phyloP scores from a whole-genome alignment of 2,797 vertebrate species.

The Chanos chanos region DNA sequence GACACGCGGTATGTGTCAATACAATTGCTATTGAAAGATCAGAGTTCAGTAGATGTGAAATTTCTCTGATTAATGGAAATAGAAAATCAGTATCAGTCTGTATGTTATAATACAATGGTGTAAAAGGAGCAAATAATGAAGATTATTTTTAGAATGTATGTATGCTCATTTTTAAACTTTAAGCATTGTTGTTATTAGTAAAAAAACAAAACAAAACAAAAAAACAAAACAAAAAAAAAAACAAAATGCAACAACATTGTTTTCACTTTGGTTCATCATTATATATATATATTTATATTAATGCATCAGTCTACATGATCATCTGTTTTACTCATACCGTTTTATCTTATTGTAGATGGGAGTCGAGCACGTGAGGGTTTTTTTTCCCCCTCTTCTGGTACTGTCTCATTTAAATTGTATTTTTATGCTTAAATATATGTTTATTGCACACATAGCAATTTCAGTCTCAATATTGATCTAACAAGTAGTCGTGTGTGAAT shows the following conservation, averaged over 20 bases:
- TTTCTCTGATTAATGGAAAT: no score
- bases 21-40: no score
- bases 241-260: no score
- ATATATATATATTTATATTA: neutral
- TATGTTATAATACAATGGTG: no score
- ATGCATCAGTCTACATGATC: neutral
- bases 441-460: slow-evolving; percentile 21
- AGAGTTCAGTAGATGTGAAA: no score
- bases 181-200: slow-evolving; percentile 14
- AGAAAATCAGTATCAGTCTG: no score
- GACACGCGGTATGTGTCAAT: no score
- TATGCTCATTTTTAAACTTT: slow-evolving; percentile 4
- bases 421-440: slow-evolving; percentile 29
- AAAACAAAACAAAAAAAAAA: no score
- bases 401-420: slow-evolving; percentile 31
- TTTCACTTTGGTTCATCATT: neutral
- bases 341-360: slow-evolving; percentile 22
- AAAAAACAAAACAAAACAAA: slow-evolving; percentile 1
- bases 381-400: slow-evolving; percentile 28
- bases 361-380: slow-evolving; percentile 27
- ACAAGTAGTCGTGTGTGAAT: slow-evolving; percentile 26
- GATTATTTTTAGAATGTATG: slow-evolving; percentile 8
- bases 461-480: slow-evolving; percentile 8
- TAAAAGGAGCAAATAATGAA: slow-evolving; percentile 13
- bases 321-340: no score